A percentile compares a stretch with the other conserved stretches of the same genome.
These are phyloP conservation scores for Phyllostomus hastatus DNA, from an alignment of 2,113 vertebrate genomes.

Conservation along the genomic window DNA sequence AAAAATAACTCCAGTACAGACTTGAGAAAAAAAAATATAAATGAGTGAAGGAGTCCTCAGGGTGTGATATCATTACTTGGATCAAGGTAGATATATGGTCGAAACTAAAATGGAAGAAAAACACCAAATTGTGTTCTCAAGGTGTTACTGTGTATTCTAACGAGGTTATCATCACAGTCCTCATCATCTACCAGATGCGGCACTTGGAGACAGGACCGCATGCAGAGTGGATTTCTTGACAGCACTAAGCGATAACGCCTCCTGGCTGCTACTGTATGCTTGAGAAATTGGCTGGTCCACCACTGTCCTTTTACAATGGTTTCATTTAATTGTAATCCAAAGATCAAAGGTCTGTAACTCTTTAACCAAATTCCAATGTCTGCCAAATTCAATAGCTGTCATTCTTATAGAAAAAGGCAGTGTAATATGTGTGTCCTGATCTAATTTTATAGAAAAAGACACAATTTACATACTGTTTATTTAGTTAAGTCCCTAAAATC, in stretches of 20 bases:
- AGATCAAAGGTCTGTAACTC: slow-evolving; percentile 98
- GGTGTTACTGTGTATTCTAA: slow-evolving; percentile 24
- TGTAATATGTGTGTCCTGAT: slow-evolving; percentile 99
- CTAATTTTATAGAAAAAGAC: slow-evolving; percentile 96
- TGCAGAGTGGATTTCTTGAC: background rate
- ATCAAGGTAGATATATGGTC: rapidly evolving
- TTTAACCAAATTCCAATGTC: slow-evolving; percentile 98
- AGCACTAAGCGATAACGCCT: slow-evolving; percentile 70
- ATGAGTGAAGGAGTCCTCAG: background rate
- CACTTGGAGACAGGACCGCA: rapidly evolving
- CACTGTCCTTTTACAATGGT: slow-evolving; percentile 79
- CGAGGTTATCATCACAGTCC: background rate
- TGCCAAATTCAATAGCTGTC: slow-evolving; percentile 99
- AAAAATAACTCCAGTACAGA: rapidly evolving
- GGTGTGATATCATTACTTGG: background rate
- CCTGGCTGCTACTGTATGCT: slow-evolving; percentile 60
- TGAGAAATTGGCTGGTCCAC: slow-evolving; percentile 78
- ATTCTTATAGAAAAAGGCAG: slow-evolving; percentile 90
- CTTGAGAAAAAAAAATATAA: background rate
- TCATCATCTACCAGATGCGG: background rate
- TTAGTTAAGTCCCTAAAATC: slow-evolving; percentile 97
- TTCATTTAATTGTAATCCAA: slow-evolving; percentile 89
- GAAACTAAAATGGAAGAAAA: background rate
- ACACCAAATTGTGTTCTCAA: background rate
- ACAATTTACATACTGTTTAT: slow-evolving; percentile 99